phyloP scores from a whole-genome alignment of 2,888 invertebrate species.

The Pinctada fucata region DNA sequence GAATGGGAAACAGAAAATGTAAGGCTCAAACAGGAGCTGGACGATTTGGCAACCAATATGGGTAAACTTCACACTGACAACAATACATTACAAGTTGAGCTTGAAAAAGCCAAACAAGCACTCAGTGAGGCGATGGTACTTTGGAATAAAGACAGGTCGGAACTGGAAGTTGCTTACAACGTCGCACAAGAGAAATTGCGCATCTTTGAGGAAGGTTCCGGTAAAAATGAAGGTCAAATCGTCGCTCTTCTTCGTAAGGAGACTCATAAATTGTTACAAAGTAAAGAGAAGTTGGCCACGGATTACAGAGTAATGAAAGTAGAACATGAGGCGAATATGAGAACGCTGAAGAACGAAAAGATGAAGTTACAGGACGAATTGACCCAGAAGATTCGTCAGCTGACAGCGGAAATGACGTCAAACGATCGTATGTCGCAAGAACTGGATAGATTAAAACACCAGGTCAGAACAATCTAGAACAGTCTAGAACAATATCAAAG shows the following conservation, averaged over 20 bases:
- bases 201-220: slow-evolving; percentile 54
- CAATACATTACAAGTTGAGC: slow-evolving; percentile 56
- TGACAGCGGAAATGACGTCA: slow-evolving; percentile 56
- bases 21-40: slow-evolving; percentile 58
- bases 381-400: slow-evolving; percentile 56
- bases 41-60: slow-evolving; percentile 62
- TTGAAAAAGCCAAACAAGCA: slow-evolving; percentile 61
- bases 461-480: slow-evolving; percentile 39
- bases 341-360: slow-evolving; percentile 58
- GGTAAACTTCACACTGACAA: slow-evolving; percentile 62
- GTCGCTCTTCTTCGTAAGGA: slow-evolving; percentile 65
- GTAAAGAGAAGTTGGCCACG: slow-evolving; percentile 67
- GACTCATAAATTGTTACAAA: slow-evolving; percentile 66
- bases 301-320: slow-evolving; percentile 60
- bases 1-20: slow-evolving; percentile 64
- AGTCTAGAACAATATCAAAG: too few species aligned
- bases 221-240: slow-evolving; percentile 51
- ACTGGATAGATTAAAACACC: slow-evolving; percentile 48
- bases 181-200: slow-evolving; percentile 59
- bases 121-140: slow-evolving; percentile 61
- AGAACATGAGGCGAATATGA: slow-evolving; percentile 59
- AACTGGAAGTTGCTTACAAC: slow-evolving; percentile 52
- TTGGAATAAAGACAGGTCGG: slow-evolving; percentile 63
- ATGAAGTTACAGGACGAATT: slow-evolving; percentile 64
- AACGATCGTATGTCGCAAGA: slow-evolving; percentile 58